Conservation (phyloP, 2,888 invertebrate genomes). For the Drosophila sordidula region DNA sequence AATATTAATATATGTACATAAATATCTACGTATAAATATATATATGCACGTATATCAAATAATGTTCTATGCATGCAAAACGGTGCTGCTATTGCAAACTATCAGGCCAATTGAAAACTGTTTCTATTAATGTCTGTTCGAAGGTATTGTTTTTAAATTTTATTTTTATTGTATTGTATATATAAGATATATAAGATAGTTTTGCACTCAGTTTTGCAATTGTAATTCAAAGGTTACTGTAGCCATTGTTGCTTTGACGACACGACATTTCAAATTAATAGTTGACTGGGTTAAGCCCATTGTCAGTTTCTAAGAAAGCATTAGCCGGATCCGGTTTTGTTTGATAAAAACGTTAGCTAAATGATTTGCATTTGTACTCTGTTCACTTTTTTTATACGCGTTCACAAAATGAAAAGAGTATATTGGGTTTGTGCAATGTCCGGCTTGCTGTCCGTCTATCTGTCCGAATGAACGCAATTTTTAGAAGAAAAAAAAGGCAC, state of each 20-base stretch:
- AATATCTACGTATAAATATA: too few species aligned
- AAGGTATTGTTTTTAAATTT: conserved; percentile 14
- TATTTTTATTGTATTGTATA: conserved; percentile 34
- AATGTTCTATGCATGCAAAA: conserved; percentile 32
- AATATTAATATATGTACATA: too few species aligned
- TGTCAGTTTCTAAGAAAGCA: conserved; percentile 47
- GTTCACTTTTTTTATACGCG: too few species aligned
- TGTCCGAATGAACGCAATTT: too few species aligned
- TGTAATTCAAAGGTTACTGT: conserved; percentile 17
- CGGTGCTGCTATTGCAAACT: conserved; percentile 14
- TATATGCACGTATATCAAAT: too few species aligned
- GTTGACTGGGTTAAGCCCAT: conserved; percentile 31
- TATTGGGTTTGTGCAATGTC: too few species aligned
- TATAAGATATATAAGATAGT: conserved; percentile 28
- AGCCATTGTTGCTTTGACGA: conserved; percentile 8
- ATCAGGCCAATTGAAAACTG: conserved; percentile 35
- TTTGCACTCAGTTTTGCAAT: conserved; percentile 45
- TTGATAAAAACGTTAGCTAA: conserved; percentile 36
- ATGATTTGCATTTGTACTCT: too few species aligned
- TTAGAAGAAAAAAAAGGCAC: too few species aligned
- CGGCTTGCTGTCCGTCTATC: too few species aligned
- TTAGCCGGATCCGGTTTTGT: conserved; percentile 47
- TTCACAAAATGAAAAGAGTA: too few species aligned
- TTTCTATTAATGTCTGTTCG: conserved; percentile 11
- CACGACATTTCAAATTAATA: conserved; percentile 33